Base-by-base conservation (phyloP, 1,140 invertebrate genomes). In the Hestina assimilis region DNA sequence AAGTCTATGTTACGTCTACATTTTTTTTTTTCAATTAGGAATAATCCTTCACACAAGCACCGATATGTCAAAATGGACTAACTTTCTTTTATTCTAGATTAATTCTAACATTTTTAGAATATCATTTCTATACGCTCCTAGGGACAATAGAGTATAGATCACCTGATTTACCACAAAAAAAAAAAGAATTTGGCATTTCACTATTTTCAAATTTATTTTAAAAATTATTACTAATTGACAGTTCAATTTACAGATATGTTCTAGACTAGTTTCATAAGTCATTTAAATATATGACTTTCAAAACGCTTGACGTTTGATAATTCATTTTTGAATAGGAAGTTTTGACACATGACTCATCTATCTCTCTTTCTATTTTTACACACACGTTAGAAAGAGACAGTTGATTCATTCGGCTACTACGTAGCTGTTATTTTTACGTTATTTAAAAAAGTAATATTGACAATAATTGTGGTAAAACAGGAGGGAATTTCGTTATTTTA, bases 61-160 rank as follows among this genome's bases (percentile, higher is more conserved):
- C 83, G 83, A 87, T 87, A 87, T 87, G 82, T 85, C 62, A 62
- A 78, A 66, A 76, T 86, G 80, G 80, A 86, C 79, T 83, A 83
- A 69, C 62, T 66, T 75, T 72, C 69, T 58, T 38, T 46, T 20
- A 15, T 47, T 69, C 58, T 62, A 59, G 74, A 79, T 60, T 58
- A 33, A 63, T 70, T 63, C 66, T 73, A 73, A 66, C 50, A 59
- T 53, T 35, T 75, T 83, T 86, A 86, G 75, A 83, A 86, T 86
- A 78, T 81, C 57, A 70, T 78, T 79, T 65, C 31, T 66, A 72
- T 70, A n/a, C n/a, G n/a, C 51, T 38, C 40, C 67, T 81, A 84
- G 65, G 75, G 69, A 52, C 46, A 50, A 51, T 24, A 11, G n/a
- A n/a, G n/a, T n/a, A 14, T 20, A 17, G 23, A 28, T n/a, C 29